Evolutionary conservation across 2,113 vertebrate species (phyloP).

Genomic region (Actenoides hombroni): DNA sequence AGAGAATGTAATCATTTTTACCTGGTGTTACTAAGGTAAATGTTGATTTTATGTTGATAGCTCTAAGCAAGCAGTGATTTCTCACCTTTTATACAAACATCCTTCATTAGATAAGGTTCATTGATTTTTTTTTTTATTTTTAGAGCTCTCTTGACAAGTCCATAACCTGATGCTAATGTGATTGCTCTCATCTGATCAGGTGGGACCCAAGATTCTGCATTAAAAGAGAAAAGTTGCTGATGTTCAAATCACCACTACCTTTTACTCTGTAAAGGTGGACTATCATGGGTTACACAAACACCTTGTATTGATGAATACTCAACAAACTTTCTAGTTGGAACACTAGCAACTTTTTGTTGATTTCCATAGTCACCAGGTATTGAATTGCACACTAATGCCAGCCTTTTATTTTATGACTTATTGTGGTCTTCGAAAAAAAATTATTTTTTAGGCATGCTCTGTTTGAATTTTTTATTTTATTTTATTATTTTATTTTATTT

Average conservation of each 20-base stretch:
- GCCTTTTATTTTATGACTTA: background rate
- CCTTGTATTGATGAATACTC: background rate
- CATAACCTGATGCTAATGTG: background rate
- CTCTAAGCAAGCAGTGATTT: background rate
- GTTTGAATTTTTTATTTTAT: background rate
- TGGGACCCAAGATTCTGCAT: background rate
- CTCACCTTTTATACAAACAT: background rate
- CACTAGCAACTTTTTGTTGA: background rate
- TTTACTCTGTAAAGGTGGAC: background rate
- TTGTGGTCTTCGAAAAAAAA: background rate
- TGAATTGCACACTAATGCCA: background rate
- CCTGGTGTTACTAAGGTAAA: background rate
- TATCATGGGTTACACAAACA: background rate
- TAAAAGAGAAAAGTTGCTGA: background rate
- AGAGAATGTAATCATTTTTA: background rate
- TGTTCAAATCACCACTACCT: background rate
- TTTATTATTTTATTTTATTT: background rate
- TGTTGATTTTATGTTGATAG: background rate
- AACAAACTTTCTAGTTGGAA: background rate
- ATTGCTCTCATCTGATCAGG: background rate
- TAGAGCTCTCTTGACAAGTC: background rate
- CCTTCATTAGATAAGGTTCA: background rate
- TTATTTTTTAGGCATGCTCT: background rate
- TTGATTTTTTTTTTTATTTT: background rate
- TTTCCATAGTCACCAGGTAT: background rate